phyloP scores from a whole-genome alignment of 2,888 invertebrate species.

The Plusia festucae region DNA sequence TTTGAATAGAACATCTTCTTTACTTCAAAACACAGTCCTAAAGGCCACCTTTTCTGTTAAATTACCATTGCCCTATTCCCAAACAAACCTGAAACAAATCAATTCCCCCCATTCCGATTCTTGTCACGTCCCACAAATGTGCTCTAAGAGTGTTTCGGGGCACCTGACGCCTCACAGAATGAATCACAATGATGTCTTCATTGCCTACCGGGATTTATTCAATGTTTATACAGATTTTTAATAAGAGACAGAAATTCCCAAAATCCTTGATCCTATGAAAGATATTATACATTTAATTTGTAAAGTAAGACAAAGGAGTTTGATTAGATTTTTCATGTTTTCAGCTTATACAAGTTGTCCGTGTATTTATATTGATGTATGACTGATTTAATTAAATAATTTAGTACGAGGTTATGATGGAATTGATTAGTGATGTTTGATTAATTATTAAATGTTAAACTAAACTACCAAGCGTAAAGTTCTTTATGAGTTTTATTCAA shows the following conservation, averaged over 20 bases:
- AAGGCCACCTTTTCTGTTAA: background rate
- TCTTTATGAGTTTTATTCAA: too few relatives aligned
- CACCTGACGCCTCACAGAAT: constrained; percentile 10
- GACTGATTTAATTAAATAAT: background rate
- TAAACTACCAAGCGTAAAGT: background rate
- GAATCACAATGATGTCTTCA: constrained; percentile 40
- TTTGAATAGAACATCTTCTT: background rate
- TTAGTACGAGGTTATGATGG: background rate
- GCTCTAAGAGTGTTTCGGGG: constrained; percentile 33
- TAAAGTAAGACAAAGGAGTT: too few relatives aligned
- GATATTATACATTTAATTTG: too few relatives aligned
- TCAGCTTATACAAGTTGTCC: background rate
- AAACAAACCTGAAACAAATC: constrained; percentile 32
- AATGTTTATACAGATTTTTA: constrained; percentile 16
- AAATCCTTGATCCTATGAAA: too few relatives aligned
- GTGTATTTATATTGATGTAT: background rate
- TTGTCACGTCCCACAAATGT: constrained; percentile 31
- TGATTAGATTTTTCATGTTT: background rate
- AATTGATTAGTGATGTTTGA: background rate
- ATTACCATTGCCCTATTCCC: background rate
- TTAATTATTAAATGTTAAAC: background rate
- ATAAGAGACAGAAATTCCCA: background rate
- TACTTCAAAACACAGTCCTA: background rate
- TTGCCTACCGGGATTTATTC: background rate
- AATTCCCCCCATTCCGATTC: constrained; percentile 18